Base-by-base conservation (phyloP, 2,888 invertebrate genomes). In the Macrophya annulata region DNA sequence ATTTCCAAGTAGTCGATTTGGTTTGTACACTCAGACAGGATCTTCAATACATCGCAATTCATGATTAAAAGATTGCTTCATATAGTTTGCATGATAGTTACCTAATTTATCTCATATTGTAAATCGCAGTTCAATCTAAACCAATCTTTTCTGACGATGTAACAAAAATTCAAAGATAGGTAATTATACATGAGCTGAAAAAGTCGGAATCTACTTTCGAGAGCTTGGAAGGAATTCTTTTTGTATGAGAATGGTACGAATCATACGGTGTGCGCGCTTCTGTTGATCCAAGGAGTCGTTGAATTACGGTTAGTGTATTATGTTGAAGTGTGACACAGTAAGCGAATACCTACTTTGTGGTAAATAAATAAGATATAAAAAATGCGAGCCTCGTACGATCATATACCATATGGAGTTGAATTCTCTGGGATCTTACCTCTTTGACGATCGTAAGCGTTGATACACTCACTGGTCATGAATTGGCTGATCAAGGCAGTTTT, bases 381-480 rank as follows among this genome's bases (percentile, higher is more conserved):
- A 37, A 68, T 68, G 68, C 37, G 37, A 68, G 68, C 37, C 68
- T 37, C 68, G 68, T 68, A 37, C 37, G 25, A 68, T 31, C 15
- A 17, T 25, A 10, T 68, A 68, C 31, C 68, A 12, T 17, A 37
- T 37, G 17, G 17, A 68, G 68, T 25, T 68, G 21, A 68, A 68
- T 68, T 68, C 8, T 37, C 68, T 37, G 17, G 68, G 68, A 37
- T 68, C 68, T 68, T 72, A 97, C 98, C 97, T 95, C 96, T 95
- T 89, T 96, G 97, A 91, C 98, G 96, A 91, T 98, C 98, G 93
- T 98, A 98, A 48, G 98, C 98, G 92, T 98, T 98, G 91, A 98
- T 98, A 93, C 98, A 98, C 93, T 98, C 98, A 89, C 98, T 98
- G 86, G 98, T 98, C 95, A 97, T 97, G 92, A 99, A 98, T 94